These are phyloP conservation scores for Micropterix aruncella DNA, from an alignment of 2,888 invertebrate species.

Conservation along the genomic window DNA sequence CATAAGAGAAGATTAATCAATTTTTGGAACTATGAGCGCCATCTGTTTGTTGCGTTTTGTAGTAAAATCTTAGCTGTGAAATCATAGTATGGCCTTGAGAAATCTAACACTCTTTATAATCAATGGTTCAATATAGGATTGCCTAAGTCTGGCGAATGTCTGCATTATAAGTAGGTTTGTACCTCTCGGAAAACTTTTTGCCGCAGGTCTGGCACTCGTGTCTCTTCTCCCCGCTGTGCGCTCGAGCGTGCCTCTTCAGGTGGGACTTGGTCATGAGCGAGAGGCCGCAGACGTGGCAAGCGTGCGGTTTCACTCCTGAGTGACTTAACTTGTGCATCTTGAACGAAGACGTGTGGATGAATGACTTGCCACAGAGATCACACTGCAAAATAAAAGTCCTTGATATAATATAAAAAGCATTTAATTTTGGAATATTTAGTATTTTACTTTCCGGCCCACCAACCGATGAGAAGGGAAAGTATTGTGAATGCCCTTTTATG, in stretches of 20 bases:
- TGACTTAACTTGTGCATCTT: constrained; percentile 54
- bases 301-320: constrained; percentile 43
- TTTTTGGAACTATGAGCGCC: too few species aligned
- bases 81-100: too few species aligned
- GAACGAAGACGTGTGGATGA: constrained; percentile 56
- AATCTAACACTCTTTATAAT: constrained; percentile 13
- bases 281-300: constrained; percentile 44
- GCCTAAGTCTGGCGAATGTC: constrained; percentile 11
- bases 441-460: too few species aligned
- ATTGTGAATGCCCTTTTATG: too few species aligned
- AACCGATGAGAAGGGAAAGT: too few species aligned
- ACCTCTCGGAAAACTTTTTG: constrained; percentile 44
- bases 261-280: constrained; percentile 50
- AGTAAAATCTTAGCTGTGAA: too few species aligned
- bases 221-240: constrained; percentile 48
- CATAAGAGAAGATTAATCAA: too few species aligned
- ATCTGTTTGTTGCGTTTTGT: too few species aligned
- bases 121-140: too few species aligned
- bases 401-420: too few species aligned
- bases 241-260: constrained; percentile 50
- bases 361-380: constrained; percentile 47
- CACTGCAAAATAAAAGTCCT: too few species aligned
- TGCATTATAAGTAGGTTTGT: constrained; percentile 17
- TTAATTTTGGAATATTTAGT: too few species aligned
- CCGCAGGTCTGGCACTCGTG: constrained; percentile 42